Percentiles rank a stretch among this genome's conserved stretches.
Conservation (phyloP, 53 echinoderm and acorn worm species). For the Echinarachnius parma region DNA sequence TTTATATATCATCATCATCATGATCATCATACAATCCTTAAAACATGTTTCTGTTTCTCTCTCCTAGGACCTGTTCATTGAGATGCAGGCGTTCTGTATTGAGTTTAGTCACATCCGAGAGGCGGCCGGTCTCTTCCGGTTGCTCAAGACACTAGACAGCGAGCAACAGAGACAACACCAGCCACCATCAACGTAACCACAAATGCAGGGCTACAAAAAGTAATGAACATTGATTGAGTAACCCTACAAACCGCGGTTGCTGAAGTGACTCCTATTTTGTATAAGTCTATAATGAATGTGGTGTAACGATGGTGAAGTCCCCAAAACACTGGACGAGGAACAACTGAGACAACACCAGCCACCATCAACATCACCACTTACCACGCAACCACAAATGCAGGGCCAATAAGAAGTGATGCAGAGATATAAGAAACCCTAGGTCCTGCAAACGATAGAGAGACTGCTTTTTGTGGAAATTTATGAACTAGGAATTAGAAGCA, state of each 20-base stretch:
- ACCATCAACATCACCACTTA: conserved; percentile 7
- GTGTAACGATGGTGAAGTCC: too few relatives aligned
- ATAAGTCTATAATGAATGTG: too few relatives aligned
- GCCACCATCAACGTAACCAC: conserved; percentile 11
- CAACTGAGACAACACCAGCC: conserved; percentile 71
- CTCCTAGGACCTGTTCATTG: conserved; percentile 82
- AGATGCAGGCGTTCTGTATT: conserved; percentile 99
- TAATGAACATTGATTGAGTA: too few relatives aligned
- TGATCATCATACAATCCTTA: too few relatives aligned
- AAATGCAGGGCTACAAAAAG: not conserved
- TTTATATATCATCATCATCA: too few relatives aligned
- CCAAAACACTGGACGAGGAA: conserved; percentile 89
- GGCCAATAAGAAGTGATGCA: not conserved
- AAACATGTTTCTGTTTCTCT: not conserved
- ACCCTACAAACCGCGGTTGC: too few relatives aligned
- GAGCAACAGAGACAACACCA: conserved; percentile 80
- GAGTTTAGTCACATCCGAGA: conserved; percentile 97
- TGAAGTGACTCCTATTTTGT: not conserved
- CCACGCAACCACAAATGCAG: not conserved
- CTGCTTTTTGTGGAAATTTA: too few relatives aligned
- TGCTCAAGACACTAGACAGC: conserved; percentile 89
- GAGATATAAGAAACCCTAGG: too few relatives aligned
- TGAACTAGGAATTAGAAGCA: too few relatives aligned
- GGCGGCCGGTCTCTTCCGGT: conserved; percentile 84
- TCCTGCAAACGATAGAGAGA: too few relatives aligned